Percentiles rank a stretch among this genome's conserved stretches.
Evolutionary conservation across 2,113 vertebrate genomes (phyloP).

Genomic region (Dinomys branickii): DNA sequence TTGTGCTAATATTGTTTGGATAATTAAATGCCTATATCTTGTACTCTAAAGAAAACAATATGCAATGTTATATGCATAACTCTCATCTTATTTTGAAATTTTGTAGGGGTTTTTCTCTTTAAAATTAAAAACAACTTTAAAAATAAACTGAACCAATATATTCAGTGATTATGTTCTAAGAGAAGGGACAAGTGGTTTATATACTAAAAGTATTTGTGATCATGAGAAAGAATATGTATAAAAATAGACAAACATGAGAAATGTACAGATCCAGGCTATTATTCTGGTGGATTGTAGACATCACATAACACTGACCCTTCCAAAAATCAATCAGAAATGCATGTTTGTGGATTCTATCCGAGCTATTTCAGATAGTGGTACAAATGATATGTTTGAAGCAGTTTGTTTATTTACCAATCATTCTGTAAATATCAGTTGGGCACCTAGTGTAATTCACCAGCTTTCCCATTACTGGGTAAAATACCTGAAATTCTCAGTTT

Average conservation of each 20-base stretch:
- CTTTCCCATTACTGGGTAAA: not conserved
- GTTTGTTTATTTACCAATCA: not conserved
- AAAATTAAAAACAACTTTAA: no score
- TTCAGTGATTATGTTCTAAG: not conserved
- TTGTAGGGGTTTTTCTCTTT: no score
- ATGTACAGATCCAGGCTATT: not conserved
- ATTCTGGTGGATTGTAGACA: not conserved
- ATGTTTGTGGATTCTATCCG: not conserved
- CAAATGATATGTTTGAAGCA: not conserved
- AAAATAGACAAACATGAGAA: slow-evolving; percentile 21
- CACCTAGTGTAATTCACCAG: not conserved
- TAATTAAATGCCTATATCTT: no score
- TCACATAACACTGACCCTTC: not conserved
- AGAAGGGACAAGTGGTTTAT: slow-evolving; percentile 41
- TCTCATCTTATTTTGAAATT: no score
- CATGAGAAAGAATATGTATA: slow-evolving; percentile 16
- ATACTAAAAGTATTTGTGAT: slow-evolving; percentile 32
- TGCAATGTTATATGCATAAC: no score
- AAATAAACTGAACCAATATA: no score
- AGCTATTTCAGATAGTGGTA: slow-evolving; percentile 6
- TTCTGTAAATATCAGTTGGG: slow-evolving; percentile 7
- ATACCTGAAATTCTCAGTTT: not conserved
- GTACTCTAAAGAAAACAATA: no score
- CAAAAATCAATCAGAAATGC: not conserved
- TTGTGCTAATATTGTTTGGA: no score